A percentile compares a stretch with the other conserved stretches of the same genome.
These are phyloP conservation scores for Megaceryle maxima DNA, from an alignment of 2,113 vertebrate species.

Conservation along the genomic window DNA sequence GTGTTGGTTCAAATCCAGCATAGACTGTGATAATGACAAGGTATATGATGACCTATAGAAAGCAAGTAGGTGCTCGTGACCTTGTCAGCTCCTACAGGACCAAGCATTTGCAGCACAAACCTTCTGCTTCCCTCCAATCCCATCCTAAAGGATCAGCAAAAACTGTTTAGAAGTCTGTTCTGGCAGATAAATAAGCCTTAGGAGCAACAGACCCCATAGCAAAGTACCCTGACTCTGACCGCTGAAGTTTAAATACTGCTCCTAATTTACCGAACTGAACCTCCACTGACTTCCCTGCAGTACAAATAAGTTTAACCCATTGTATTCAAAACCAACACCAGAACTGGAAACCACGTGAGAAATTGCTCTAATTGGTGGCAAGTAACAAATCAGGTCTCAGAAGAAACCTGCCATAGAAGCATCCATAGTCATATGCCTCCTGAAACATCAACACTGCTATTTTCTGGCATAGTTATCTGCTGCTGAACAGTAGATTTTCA, in stretches of 20 bases:
- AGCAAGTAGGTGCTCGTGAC: neutral
- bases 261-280: neutral
- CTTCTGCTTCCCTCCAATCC: neutral
- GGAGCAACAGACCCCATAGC: neutral
- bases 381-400: neutral
- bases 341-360: neutral
- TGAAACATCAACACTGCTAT: neutral
- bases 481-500: neutral
- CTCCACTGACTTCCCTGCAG: neutral
- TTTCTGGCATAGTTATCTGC: neutral
- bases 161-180: neutral
- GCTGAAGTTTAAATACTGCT: neutral
- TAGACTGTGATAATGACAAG: neutral
- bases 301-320: neutral
- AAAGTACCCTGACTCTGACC: neutral
- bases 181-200: neutral
- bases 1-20: neutral
- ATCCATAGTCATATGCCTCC: neutral
- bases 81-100: neutral
- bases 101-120: neutral
- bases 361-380: neutral
- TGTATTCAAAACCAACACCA: neutral
- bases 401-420: neutral
- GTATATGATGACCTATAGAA: neutral
- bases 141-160: neutral